Percentiles rank a stretch among this genome's conserved stretches.
Conservation (phyloP, 2,888 invertebrate species). For the Melinaea menophilus region DNA sequence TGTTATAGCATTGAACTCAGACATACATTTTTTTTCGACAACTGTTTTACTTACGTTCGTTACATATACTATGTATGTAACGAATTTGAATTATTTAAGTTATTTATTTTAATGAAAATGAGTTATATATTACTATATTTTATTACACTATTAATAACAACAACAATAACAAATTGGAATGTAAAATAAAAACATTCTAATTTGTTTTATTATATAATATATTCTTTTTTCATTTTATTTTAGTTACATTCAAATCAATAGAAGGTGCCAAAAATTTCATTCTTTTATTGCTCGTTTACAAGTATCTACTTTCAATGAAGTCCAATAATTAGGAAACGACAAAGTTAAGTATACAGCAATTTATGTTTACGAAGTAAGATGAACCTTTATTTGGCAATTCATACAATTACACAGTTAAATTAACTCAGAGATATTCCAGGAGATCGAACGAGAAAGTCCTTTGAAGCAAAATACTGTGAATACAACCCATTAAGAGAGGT, state of each 20-base stretch:
- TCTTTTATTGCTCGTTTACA: neutral
- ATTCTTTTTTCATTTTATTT: no score
- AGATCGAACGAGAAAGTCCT: neutral
- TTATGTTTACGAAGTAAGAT: slow-evolving; percentile 6
- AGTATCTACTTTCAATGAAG: neutral
- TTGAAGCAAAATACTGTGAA: neutral
- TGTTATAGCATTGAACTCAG: no score
- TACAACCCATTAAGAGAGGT: neutral
- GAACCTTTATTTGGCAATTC: neutral
- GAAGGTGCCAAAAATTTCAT: neutral
- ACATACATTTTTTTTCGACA: no score
- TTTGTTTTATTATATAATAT: no score
- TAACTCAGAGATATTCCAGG: neutral
- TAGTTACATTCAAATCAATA: neutral
- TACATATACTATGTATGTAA: no score
- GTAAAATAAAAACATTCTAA: no score
- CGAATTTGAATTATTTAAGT: no score
- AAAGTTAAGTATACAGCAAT: neutral
- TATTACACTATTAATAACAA: no score
- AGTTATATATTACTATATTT: no score
- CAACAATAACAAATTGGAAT: no score
- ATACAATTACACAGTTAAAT: slow-evolving; percentile 4
- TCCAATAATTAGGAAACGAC: slow-evolving; percentile 6
- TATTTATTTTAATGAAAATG: no score
- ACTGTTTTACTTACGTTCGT: no score